Evolutionary conservation across 2,113 vertebrate genomes (phyloP).

Genomic region (Motacilla tschutschensis): DNA sequence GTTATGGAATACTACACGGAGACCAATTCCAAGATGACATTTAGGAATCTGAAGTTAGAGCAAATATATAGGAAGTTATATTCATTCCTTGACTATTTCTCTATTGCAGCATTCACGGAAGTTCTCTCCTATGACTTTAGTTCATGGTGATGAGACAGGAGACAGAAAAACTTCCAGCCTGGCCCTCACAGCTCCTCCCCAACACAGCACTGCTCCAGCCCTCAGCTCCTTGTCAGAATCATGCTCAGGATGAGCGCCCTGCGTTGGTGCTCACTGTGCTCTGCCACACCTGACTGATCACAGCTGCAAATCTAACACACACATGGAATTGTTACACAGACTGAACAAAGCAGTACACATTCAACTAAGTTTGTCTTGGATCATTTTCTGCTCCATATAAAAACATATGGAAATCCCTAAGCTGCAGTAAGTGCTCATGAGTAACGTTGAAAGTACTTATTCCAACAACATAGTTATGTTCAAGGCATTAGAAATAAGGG

Average conservation of each 20-base stretch:
- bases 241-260: not conserved
- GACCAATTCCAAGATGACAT: conserved; percentile 13
- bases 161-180: conserved; percentile 23
- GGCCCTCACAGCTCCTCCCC: not conserved
- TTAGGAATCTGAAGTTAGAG: conserved; percentile 40
- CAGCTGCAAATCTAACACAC: conserved; percentile 33
- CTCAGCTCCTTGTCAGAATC: not conserved
- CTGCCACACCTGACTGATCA: conserved; percentile 9
- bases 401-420: conserved; percentile 24
- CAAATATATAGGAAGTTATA: not conserved
- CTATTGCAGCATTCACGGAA: conserved; percentile 31
- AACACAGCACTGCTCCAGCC: not conserved
- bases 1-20: not conserved
- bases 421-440: conserved; percentile 67
- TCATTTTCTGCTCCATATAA: conserved; percentile 17
- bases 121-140: conserved; percentile 12
- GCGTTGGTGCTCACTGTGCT: not conserved
- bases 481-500: conserved; percentile 65
- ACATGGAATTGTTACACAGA: conserved; percentile 34
- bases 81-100: not conserved
- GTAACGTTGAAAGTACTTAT: conserved; percentile 60
- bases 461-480: conserved; percentile 50
- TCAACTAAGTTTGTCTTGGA: not conserved
- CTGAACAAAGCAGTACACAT: conserved; percentile 16
- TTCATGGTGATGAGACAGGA: conserved; percentile 7